Conservation (phyloP, 2,888 invertebrate genomes). For the Limnephilus rhombicus region DNA sequence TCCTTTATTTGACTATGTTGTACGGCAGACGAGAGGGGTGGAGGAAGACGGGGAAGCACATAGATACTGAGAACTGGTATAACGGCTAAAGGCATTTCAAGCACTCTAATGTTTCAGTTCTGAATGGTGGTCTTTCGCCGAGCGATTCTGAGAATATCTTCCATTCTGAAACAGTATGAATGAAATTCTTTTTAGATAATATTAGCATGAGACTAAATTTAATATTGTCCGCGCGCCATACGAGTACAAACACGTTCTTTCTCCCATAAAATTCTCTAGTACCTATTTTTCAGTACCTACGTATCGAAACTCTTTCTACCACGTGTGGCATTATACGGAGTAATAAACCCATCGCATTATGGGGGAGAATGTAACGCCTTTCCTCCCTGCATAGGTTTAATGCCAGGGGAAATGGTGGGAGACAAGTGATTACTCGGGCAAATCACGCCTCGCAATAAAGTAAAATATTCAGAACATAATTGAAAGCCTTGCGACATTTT, state of each 20-base stretch:
- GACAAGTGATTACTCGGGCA: background rate
- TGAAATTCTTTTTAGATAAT: no score
- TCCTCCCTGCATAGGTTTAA: background rate
- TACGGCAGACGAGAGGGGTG: no score
- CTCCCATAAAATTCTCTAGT: background rate
- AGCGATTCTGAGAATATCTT: no score
- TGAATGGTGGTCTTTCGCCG: no score
- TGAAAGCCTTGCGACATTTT: background rate
- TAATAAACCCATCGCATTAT: background rate
- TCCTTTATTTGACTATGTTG: no score
- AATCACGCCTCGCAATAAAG: background rate
- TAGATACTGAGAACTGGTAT: no score
- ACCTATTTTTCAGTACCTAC: background rate
- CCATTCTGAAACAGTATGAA: no score
- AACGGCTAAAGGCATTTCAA: no score
- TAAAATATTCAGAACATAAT: background rate
- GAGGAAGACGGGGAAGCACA: no score
- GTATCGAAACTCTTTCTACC: background rate
- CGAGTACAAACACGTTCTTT: background rate
- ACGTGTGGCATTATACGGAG: background rate
- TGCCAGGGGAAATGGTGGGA: background rate
- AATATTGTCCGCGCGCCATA: no score
- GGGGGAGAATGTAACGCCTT: background rate
- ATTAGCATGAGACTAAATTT: no score
- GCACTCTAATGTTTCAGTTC: background rate